These are phyloP conservation scores for Darevskia nairensis DNA, from an alignment of 2,797 vertebrate genomes.

Conservation along the genomic window DNA sequence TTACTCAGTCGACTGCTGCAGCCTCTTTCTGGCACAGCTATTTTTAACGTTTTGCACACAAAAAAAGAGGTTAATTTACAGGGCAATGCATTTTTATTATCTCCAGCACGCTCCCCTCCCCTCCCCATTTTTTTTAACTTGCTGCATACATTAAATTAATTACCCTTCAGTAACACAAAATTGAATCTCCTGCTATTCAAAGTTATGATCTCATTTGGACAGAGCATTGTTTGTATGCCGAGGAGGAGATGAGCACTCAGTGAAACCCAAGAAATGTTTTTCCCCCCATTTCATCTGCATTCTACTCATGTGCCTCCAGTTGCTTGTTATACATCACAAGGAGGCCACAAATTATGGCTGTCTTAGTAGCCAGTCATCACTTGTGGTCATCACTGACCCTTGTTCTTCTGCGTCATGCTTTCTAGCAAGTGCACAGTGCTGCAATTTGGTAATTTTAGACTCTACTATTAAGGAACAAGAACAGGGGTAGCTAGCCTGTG, in stretches of 20 bases:
- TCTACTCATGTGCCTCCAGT: not conserved
- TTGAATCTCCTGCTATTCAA: constrained; percentile 58
- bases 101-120: constrained; percentile 12
- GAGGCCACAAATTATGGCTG: not conserved
- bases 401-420: not conserved
- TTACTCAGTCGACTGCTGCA: constrained; percentile 55
- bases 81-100: constrained; percentile 43
- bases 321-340: not conserved
- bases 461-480: too few relatives aligned
- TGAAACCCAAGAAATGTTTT: constrained; percentile 11
- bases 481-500: too few relatives aligned
- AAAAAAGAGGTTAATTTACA: constrained; percentile 55
- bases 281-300: not conserved
- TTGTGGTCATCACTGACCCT: not conserved
- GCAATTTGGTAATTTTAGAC: too few relatives aligned
- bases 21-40: constrained; percentile 34
- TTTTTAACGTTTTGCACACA: constrained; percentile 46
- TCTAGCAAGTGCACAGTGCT: not conserved
- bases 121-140: constrained; percentile 18
- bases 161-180: constrained; percentile 49
- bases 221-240: constrained; percentile 54
- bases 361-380: not conserved
- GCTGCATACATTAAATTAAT: constrained; percentile 58
- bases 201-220: constrained; percentile 50
- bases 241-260: constrained; percentile 23